Evolutionary conservation across 2,888 invertebrate genomes (phyloP), one percentile per base, ranked within the genome.

Genomic region (Sabatieria punctata): DNA sequence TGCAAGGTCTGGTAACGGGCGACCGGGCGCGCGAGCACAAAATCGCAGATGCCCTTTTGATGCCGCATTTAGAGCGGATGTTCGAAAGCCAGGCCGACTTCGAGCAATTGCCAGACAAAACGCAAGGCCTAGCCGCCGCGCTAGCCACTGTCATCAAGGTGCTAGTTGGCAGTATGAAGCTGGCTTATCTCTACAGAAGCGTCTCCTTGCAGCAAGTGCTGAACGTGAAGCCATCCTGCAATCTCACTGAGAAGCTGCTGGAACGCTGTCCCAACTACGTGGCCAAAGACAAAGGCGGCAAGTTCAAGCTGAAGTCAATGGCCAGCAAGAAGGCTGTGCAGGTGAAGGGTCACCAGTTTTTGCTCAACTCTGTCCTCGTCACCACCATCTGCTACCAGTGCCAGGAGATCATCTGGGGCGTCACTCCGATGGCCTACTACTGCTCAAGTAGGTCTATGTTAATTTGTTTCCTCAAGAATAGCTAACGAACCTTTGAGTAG

Each of bases 381-480:
- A 82, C 85, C 63, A 85, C 83, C 54, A 78, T 80, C 71, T 97
- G 95, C 71, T 84, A 85, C 72, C 82, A 83, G 71, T 95, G 95
- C 72, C 81, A 83, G 63, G 75, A 78, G 64, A 80, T 85, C 55
- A 80, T 95, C 57, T 85, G 85, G 76, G 95, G 95, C 43, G 81
- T 95, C 50, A 88, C 89, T 60, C 86, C 89, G 54, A 93, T 95
- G 71, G 93, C 91, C 48, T 91, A 84, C 74, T 82, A 86, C 63
- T 97, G 95, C 70, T 77, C 80, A 65, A 81, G 91, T 86, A 71
- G 71, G 73, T 65, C 46, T 36, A n/a, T n/a, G n/a, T n/a, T n/a
- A n/a, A n/a, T n/a, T n/a, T n/a, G n/a, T n/a, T n/a, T n/a, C n/a
- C n/a, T n/a, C n/a, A n/a, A n/a, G n/a, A n/a, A n/a, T n/a, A n/a